Percentiles rank a stretch among this genome's conserved stretches.
phyloP scores from a whole-genome alignment of 2,797 vertebrate species.

The Hybognathus amarus region DNA sequence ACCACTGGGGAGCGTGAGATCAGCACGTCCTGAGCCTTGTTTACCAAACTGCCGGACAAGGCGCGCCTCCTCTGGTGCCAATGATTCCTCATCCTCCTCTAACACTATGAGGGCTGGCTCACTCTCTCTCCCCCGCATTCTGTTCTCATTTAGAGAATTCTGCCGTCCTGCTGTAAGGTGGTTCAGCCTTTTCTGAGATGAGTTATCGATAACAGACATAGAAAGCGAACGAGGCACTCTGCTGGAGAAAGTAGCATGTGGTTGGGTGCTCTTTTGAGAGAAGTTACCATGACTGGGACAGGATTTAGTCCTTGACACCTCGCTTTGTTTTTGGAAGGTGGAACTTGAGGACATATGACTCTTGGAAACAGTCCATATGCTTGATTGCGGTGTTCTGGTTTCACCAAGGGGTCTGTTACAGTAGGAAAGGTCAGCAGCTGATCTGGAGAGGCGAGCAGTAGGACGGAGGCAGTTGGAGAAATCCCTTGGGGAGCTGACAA shows the following conservation, averaged over 20 bases:
- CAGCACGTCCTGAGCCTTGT: constrained; percentile 81
- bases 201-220: constrained; percentile 75
- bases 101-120: constrained; percentile 64
- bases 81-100: constrained; percentile 67
- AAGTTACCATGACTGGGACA: constrained; percentile 40
- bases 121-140: constrained; percentile 58
- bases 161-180: constrained; percentile 53
- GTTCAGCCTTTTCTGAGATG: constrained; percentile 57
- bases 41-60: constrained; percentile 80
- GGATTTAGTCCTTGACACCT: constrained; percentile 39
- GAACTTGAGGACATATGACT: constrained; percentile 59
- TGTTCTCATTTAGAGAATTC: constrained; percentile 48
- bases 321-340: constrained; percentile 41
- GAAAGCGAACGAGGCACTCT: constrained; percentile 73
- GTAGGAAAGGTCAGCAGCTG: constrained; percentile 73
- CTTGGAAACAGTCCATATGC: constrained; percentile 60
- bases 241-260: constrained; percentile 50
- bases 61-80: constrained; percentile 56
- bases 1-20: constrained; percentile 81
- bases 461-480: constrained; percentile 63
- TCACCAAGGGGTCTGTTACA: constrained; percentile 66
- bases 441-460: constrained; percentile 72
- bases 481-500: constrained; percentile 75
- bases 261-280: constrained; percentile 49
- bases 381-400: constrained; percentile 57